Evolutionary conservation across 2,113 vertebrate genomes (phyloP), one percentile per base, ranked within the genome.

Genomic region (Rafetus swinhoei): DNA sequence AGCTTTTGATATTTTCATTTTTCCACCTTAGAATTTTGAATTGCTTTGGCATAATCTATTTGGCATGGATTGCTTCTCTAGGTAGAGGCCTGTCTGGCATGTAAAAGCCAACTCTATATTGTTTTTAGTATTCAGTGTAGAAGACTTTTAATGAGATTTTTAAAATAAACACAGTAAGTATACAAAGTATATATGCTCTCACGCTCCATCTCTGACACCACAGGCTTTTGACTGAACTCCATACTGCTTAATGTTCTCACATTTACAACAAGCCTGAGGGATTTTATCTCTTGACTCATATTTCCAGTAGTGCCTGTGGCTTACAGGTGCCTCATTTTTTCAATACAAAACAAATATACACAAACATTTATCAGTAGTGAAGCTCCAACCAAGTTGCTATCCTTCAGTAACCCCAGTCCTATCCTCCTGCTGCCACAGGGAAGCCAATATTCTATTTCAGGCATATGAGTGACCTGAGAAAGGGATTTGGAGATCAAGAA

Each of bases 261-360:
- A 69, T 57, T 3, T 32, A 82, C 88, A 94, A 57, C 57, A 93
- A 90, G 83, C 10, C 50, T 86, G 24, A 77, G 79, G 79, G 9
- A 87, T 91, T 87, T 79, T 57, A 35, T 69, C 72, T 29, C 77
- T 19, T 35, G 56, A 92, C 54, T 59, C 88, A 93, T 91, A 94
- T 92, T 91, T 86, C 88, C 82, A 69, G 53, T 25, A 90, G 57
- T n/a, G 11, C n/a, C 57, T 24, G 13, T n/a, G 4, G 29, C 76
- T 87, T 93, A n/a, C 82, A 90, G 88, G 77, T 90, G 57, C 62
- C 35, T 89, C 62, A 29, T 95, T 84, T 90, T 86, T 65, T 35
- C 72, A 54, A 50, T 27, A 72, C 4, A 85, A 79, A 90, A 72
- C 4, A 86, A 79, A 91, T 65, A 84, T 76, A 52, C 54, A 56